Base-by-base conservation (phyloP, 2,797 vertebrate genomes). In the Vireo griseus region DNA sequence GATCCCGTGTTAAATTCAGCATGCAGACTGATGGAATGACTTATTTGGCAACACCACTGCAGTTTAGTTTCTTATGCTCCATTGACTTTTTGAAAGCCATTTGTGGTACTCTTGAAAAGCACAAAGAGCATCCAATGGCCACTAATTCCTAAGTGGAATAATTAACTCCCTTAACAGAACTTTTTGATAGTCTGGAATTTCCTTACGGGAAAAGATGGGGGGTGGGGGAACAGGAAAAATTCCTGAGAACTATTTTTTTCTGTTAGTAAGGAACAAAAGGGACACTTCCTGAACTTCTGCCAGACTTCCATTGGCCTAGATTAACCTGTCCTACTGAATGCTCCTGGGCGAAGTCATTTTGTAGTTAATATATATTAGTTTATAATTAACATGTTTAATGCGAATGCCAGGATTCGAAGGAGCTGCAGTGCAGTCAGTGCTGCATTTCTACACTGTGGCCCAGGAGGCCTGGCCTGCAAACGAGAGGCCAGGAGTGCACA, bases 141-240 rank as follows among this genome's bases (percentile, higher is more conserved):
- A 66, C 76, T 90, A 73, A 90, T 95, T 95, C 87, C 55, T 71
- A 67, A 95, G 85, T 84, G 69, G 85, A 93, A 91, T 93, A 94
- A 95, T 94, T 95, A 92, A 91, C 82, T 96, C 71, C 76, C 37
- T 85, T 82, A 84, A 80, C 66, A 75, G 91, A 96, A 92, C 47
- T 93, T 94, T 85, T 28, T 88, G 82, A 85, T 94, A 77, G 55
- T 69, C 79, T 87, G 91, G 79, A 95, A 91, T 94, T 93, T 93
- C 65, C 61, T 90, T 63, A 42, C 5, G 47, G 47, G 54, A 17
- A 52, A n/a, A 39, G 8, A 6, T 47, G 48, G 59, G 25, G 28
- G 13, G 62, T 13, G 16, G 29, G 33, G 33, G 29, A 68, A 47
- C 48, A 88, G 62, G 54, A 83, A 86, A 59, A 91, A 90, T 74